Evolutionary conservation across 1,140 invertebrate genomes (phyloP).

Genomic region (Philopotamus ludificatus): DNA sequence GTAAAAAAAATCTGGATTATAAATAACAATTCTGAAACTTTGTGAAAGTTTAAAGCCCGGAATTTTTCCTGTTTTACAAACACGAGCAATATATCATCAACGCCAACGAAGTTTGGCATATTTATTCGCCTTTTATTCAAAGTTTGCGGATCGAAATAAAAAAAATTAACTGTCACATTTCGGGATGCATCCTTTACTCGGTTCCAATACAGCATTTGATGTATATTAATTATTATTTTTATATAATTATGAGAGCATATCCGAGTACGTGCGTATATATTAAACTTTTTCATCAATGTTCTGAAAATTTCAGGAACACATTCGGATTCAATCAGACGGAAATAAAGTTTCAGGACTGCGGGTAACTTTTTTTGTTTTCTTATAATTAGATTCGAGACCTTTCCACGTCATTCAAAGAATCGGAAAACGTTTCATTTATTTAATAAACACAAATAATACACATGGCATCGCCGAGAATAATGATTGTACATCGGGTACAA

Average conservation of each 20-base stretch:
- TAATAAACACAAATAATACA: not conserved
- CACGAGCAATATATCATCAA: slow-evolving; percentile 20
- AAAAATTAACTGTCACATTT: no score
- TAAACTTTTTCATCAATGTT: not conserved
- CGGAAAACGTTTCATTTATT: not conserved
- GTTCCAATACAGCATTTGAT: no score
- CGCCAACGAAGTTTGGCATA: slow-evolving; percentile 21
- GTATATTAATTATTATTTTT: no score
- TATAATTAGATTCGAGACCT: not conserved
- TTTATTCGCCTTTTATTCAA: slow-evolving; percentile 17
- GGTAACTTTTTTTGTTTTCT: not conserved
- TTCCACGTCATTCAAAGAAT: not conserved
- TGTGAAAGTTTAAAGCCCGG: not conserved
- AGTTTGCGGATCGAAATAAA: no score
- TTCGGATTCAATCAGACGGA: not conserved
- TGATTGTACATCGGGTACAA: not conserved
- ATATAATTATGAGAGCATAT: no score
- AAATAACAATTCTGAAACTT: no score
- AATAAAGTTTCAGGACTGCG: not conserved
- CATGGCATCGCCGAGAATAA: not conserved
- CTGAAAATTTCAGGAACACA: not conserved
- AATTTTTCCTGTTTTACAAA: slow-evolving; percentile 20
- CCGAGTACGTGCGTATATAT: no score
- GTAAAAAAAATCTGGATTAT: no score
- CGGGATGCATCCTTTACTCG: no score